Evolutionary conservation across 2,113 vertebrate species (phyloP), one percentile per base, ranked within the genome.

Genomic region (Chrysochloris asiatica): DNA sequence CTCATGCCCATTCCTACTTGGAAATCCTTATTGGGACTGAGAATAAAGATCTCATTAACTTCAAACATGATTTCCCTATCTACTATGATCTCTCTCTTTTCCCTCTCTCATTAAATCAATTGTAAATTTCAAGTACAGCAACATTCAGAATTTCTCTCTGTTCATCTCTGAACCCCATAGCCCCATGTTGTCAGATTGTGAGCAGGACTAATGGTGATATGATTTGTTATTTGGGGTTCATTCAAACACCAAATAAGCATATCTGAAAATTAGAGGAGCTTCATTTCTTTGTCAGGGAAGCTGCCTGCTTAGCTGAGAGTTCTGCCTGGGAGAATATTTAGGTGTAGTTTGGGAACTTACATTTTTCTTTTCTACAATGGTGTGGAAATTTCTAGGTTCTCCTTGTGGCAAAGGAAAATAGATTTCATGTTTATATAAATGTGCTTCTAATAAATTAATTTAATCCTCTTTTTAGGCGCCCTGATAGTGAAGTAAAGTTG

Each of bases 171-270:
- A 83, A 76, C 17, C 38, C 4, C 9, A 33, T 28, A 24, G 16
- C 26, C 41, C 67, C 38, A 56, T 84, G 65, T 67, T 87, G 38
- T 33, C 59, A 92, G 21, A 47, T 8, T 75, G 80, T 26, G 52
- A 73, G 69, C 73, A 67, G 22, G 16, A 48, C 16, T 65, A 45
- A 59, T 14, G 67, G 13, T 80, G 81, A 36, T 30, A 86, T 59
- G 86, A 56, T 69, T 71, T 84, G 48, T 94, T 83, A 65, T 87
- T 30, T 63, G 52, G 14, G 30, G 6, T 36, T 84, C 59, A 71
- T 80, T 91, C 89, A 90, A 47, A 82, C 94, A 72, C 56, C 52
- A 88, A 59, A 30, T 56, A 78, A 85, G 24, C 36, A 13, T 45
- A 41, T 41, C 78, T 92, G 11, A 41, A 84, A 78, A 47, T 92